A percentile compares a stretch with the other conserved stretches of the same genome.
Evolutionary conservation across 1,140 invertebrate species (phyloP).

Genomic region (Mya arenaria): DNA sequence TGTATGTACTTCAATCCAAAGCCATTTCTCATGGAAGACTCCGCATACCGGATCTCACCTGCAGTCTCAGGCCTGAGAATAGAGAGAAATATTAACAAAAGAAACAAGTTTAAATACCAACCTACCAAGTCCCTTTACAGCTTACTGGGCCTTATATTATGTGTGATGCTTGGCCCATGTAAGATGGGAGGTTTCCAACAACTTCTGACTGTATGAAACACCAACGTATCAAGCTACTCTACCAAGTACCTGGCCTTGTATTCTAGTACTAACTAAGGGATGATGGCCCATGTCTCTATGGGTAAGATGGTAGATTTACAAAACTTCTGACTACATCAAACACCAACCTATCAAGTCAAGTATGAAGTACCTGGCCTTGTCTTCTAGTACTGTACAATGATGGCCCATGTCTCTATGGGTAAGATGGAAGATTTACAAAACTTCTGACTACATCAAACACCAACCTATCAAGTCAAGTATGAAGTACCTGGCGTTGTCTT

Average conservation of each 20-base stretch:
- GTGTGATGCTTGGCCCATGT: conserved; percentile 94
- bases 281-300: conserved; percentile 98
- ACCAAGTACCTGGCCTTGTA: conserved; percentile 77
- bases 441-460: not conserved
- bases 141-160: conserved; percentile 77
- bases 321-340: too few relatives aligned
- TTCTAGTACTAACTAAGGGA: conserved; percentile 82
- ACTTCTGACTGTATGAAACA: not conserved
- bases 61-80: conserved; percentile 79
- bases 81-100: not conserved
- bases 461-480: too few relatives aligned
- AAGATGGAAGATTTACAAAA: too few relatives aligned
- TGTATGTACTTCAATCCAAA: conserved; percentile 97
- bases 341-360: conserved; percentile 53
- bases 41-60: conserved; percentile 92
- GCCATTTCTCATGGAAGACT: conserved; percentile 97
- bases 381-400: conserved; percentile 85
- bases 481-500: conserved; percentile 78
- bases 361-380: conserved; percentile 77
- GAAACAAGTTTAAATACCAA: not conserved
- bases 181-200: not conserved
- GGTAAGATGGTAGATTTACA: too few relatives aligned
- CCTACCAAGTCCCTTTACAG: too few relatives aligned
- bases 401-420: conserved; percentile 99
- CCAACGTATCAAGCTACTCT: too few relatives aligned